These are phyloP conservation scores for Poeciliopsis gracilis DNA, from an alignment of 2,797 vertebrate species.

Conservation along the genomic window DNA sequence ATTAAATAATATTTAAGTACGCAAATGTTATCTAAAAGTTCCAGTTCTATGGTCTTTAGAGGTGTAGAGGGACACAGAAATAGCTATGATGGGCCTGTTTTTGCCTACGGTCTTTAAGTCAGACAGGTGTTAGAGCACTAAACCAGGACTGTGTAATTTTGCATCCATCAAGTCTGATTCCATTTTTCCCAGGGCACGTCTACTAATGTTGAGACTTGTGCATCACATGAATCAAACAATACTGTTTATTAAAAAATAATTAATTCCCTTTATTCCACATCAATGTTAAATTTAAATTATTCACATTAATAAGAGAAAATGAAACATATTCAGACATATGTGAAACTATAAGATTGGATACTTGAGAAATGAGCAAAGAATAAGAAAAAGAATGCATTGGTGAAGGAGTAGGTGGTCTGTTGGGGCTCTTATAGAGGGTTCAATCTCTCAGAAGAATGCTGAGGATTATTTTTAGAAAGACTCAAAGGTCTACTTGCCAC, in stretches of 20 bases:
- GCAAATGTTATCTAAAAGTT: no score
- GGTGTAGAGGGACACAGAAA: no score
- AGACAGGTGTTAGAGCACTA: neutral
- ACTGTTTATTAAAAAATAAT: neutral
- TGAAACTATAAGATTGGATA: neutral
- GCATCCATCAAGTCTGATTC: neutral
- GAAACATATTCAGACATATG: neutral
- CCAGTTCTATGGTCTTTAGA: no score
- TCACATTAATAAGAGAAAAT: neutral
- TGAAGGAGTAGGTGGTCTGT: neutral
- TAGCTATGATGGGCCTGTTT: no score
- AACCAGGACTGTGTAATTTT: neutral
- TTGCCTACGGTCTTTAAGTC: no score
- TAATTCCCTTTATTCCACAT: neutral
- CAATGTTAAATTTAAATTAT: neutral
- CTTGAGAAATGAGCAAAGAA: neutral
- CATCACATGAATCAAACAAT: neutral
- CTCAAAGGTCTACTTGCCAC: conserved; percentile 8
- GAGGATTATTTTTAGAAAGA: conserved; percentile 11
- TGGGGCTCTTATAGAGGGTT: neutral
- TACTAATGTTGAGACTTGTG: neutral
- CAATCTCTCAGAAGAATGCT: conserved; percentile 4
- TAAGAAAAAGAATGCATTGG: neutral
- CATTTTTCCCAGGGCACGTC: neutral
- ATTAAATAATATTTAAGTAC: no score